phyloP scores from a whole-genome alignment of 2,888 invertebrate species.

The Trichopria drosophilae region DNA sequence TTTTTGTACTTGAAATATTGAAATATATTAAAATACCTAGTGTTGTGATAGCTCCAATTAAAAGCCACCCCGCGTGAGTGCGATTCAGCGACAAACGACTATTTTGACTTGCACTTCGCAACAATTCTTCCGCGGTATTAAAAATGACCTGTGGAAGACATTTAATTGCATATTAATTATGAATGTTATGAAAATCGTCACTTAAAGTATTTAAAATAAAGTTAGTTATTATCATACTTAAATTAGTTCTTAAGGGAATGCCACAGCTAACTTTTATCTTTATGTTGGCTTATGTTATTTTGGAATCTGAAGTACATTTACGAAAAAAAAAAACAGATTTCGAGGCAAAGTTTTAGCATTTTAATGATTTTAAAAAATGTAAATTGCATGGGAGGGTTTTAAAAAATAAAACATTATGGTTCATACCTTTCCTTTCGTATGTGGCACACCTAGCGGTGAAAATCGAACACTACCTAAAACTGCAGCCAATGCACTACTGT shows the following conservation, averaged over 20 bases:
- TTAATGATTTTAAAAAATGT: conserved; percentile 2
- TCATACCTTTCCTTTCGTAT: conserved; percentile 89
- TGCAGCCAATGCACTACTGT: conserved; percentile 91
- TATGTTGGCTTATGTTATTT: no score
- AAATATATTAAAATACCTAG: conserved; percentile 65
- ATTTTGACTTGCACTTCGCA: conserved; percentile 95
- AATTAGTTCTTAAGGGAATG: neutral
- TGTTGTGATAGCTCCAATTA: conserved; percentile 96
- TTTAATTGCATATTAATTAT: conserved; percentile 3
- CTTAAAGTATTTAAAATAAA: no score
- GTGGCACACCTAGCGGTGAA: conserved; percentile 92
- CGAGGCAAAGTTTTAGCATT: conserved; percentile 1
- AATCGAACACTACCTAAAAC: conserved; percentile 88
- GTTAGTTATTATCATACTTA: conserved; percentile 4
- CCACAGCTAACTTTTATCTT: no score
- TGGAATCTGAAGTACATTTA: no score
- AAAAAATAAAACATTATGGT: neutral
- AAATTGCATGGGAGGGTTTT: neutral
- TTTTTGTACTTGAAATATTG: neutral
- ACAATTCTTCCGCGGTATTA: conserved; percentile 93
- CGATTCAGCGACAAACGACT: conserved; percentile 91
- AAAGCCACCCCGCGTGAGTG: conserved; percentile 96
- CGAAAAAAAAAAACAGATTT: conserved; percentile 5
- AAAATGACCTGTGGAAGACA: conserved; percentile 71
- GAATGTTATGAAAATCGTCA: no score